phyloP scores from a whole-genome alignment of 2,888 invertebrate genomes.

The Nomada flava region DNA sequence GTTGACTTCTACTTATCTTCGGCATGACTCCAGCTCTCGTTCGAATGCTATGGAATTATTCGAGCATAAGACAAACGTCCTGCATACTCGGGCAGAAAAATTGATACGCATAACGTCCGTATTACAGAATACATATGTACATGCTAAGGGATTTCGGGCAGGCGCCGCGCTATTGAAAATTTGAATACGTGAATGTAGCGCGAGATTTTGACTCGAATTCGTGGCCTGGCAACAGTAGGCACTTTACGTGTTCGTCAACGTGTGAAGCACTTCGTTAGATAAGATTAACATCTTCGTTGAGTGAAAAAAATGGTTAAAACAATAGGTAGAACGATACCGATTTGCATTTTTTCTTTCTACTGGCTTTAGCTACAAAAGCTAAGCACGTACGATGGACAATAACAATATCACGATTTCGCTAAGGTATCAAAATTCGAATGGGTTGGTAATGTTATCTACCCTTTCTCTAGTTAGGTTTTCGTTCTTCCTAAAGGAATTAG shows the following conservation, averaged over 20 bases:
- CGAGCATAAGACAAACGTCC: neutral
- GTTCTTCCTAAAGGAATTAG: neutral
- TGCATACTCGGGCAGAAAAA: neutral
- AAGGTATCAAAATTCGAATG: neutral
- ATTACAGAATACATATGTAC: neutral
- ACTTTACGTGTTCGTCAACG: neutral
- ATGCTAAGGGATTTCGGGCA: too few relatives aligned
- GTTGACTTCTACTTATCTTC: conserved; percentile 37
- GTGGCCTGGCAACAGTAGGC: neutral
- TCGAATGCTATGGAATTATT: neutral
- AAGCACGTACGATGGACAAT: neutral
- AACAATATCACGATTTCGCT: neutral
- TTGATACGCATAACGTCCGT: neutral
- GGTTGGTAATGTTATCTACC: conserved; percentile 8
- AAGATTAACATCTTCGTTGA: conserved; percentile 32
- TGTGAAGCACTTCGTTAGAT: conserved; percentile 17
- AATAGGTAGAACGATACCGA: conserved; percentile 14
- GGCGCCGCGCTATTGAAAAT: neutral
- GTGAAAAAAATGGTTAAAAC: conserved; percentile 17
- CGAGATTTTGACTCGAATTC: neutral
- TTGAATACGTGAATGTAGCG: neutral
- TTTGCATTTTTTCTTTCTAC: neutral
- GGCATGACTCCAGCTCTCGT: conserved; percentile 6
- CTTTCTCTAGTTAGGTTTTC: neutral
- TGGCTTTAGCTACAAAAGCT: neutral